Base-by-base conservation (phyloP, 2,797 vertebrate species). In the Premnoplex brunnescens region DNA sequence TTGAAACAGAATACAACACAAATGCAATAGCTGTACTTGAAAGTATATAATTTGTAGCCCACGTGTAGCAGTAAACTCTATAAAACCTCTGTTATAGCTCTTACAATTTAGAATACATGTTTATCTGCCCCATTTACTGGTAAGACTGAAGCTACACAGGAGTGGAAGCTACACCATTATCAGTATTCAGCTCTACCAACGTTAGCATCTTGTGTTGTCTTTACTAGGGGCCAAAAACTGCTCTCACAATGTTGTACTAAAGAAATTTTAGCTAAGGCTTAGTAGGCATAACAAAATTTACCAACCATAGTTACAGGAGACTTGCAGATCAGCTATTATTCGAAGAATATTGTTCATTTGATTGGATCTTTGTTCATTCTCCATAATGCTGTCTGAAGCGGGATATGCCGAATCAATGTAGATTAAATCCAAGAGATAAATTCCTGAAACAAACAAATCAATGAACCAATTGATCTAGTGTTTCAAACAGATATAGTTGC, bases 331-430 rank as follows among this genome's bases (percentile, higher is more conserved):
- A 3, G 99, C 98, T 91, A 99, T 99, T 94, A 99, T 98, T 94
- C 99, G 98, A 62, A 99, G 98, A 71, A 99, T 99, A 95, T 99
- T 99, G 98, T 99, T 99, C 99, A 99, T 99, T 96, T 99, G 99
- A 96, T 99, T 99, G 96, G 99, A 99, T 94, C 99, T 97, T 96
- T 99, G 99, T 96, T 99, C 99, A 0, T 99, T 99, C 97, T 99
- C 99, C 93, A 99, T 99, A 97, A 99, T 99, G 96, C 99, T 99
- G 96, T 99, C 99, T 27, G 99, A 99, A 26, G 99, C 99, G 4
- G 99, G 99, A 93, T 99, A 99, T n/a, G 99, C 99, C 7, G 99
- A 99, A 97, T 99, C 99, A 16, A 99, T 99, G 98, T 99, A 99
- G 97, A 99, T 99, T 98, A 99, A 98, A 97, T 99, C 99, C 97